Evolutionary conservation across 2,888 invertebrate genomes (phyloP).

Genomic region (Herminia tarsipennalis): DNA sequence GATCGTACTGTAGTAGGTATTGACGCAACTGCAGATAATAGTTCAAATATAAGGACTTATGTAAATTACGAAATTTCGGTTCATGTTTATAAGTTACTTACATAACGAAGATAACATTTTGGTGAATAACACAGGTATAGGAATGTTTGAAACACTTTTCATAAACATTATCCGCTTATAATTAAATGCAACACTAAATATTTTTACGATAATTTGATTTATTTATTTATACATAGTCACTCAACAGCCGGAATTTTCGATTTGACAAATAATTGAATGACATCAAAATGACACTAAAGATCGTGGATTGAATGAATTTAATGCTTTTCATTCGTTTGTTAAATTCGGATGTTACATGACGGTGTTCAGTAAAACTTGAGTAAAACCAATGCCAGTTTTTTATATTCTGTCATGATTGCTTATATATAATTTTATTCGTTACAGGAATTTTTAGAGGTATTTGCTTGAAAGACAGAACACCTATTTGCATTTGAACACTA

Average conservation of each 20-base stretch:
- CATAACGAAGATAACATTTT: slow-evolving; percentile 34
- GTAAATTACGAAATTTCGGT: neutral
- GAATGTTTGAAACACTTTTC: slow-evolving; percentile 21
- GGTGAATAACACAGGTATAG: slow-evolving; percentile 15
- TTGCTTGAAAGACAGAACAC: no score
- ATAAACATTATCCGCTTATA: slow-evolving; percentile 10
- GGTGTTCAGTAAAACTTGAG: no score
- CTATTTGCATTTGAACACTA: no score
- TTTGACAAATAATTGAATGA: neutral
- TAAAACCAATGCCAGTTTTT: neutral
- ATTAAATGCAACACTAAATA: slow-evolving; percentile 25
- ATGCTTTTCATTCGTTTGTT: neutral
- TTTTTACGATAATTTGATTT: slow-evolving; percentile 6
- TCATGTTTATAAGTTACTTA: slow-evolving; percentile 20
- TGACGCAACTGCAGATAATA: no score
- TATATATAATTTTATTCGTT: no score
- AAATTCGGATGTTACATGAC: no score
- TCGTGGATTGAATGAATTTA: neutral
- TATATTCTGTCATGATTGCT: no score
- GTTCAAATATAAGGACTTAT: neutral
- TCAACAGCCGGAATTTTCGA: slow-evolving; percentile 19
- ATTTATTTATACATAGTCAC: neutral
- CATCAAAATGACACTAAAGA: neutral
- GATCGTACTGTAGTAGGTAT: no score
- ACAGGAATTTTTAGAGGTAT: no score